A percentile compares a stretch with the other conserved stretches of the same genome.
Conservation (phyloP, 1,140 invertebrate species). For the Rhyacophila brunnea region DNA sequence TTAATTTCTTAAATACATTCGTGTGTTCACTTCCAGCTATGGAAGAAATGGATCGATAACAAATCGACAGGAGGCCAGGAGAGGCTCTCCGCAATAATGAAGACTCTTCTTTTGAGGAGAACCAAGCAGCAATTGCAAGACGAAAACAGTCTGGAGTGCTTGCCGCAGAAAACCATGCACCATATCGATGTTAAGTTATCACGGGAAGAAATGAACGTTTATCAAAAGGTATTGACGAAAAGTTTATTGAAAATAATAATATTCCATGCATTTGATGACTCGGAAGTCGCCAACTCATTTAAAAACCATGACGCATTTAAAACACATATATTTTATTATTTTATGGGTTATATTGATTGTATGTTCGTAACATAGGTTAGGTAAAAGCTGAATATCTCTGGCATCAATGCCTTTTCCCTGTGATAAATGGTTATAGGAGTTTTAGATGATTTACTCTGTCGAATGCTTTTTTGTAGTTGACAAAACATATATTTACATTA, state of each 20-base stretch:
- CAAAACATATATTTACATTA: too few species aligned
- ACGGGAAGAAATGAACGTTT: conserved; percentile 72
- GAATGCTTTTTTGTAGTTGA: too few species aligned
- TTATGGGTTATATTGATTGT: too few species aligned
- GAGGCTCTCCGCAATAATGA: conserved; percentile 75
- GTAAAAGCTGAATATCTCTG: too few species aligned
- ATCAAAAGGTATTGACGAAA: conserved; percentile 74
- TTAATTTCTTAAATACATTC: too few species aligned
- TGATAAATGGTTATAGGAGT: too few species aligned
- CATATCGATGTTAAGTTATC: conserved; percentile 62
- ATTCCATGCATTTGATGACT: too few species aligned
- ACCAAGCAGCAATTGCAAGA: conserved; percentile 77
- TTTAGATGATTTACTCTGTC: too few species aligned
- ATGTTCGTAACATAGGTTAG: not conserved
- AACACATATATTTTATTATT: not conserved
- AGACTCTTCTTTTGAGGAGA: conserved; percentile 77
- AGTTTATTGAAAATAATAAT: too few species aligned
- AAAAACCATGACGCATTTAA: not conserved
- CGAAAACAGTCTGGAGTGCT: conserved; percentile 55
- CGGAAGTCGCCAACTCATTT: not conserved
- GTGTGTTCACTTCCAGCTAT: too few species aligned
- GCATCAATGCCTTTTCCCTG: too few species aligned
- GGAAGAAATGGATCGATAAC: conserved; percentile 73
- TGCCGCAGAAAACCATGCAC: conserved; percentile 66
- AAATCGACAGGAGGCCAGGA: conserved; percentile 70